A percentile compares a stretch with the other conserved stretches of the same genome.
These are phyloP conservation scores for Sminthurinus aureus DNA, from an alignment of 2,888 invertebrate genomes.

Conservation along the genomic window DNA sequence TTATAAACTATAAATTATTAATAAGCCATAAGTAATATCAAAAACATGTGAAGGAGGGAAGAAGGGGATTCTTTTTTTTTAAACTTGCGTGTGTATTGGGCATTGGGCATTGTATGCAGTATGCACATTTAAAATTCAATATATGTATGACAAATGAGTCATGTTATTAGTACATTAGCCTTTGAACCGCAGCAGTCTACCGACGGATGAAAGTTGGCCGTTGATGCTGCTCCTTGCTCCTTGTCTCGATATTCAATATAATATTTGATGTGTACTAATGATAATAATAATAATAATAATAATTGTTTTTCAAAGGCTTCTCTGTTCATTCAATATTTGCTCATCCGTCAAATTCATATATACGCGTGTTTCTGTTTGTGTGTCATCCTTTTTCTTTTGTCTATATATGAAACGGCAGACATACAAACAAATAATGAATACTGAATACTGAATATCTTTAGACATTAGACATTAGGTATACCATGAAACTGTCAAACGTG, in stretches of 20 bases:
- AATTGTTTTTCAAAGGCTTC: neutral
- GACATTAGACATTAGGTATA: no score
- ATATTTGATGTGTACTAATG: no score
- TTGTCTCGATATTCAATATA: no score
- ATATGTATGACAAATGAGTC: neutral
- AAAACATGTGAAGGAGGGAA: neutral
- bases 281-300: no score
- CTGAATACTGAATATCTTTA: no score
- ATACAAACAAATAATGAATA: no score
- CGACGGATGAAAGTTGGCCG: neutral
- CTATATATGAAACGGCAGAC: neutral
- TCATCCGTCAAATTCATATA: neutral
- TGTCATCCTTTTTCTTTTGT: neutral
- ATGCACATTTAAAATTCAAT: neutral
- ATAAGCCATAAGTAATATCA: neutral
- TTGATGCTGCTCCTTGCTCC: neutral
- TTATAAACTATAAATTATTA: neutral
- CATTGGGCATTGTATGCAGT: neutral
- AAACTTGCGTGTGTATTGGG: neutral
- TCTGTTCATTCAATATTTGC: neutral
- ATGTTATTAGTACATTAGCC: conserved; percentile 34
- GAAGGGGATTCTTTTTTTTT: neutral
- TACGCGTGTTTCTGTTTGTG: neutral
- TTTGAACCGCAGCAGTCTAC: conserved; percentile 1
- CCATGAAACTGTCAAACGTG: no score